A percentile compares a stretch with the other conserved stretches of the same genome.
phyloP scores from a whole-genome alignment of 2,797 vertebrate species.

The Microctenopoma lineatum region DNA sequence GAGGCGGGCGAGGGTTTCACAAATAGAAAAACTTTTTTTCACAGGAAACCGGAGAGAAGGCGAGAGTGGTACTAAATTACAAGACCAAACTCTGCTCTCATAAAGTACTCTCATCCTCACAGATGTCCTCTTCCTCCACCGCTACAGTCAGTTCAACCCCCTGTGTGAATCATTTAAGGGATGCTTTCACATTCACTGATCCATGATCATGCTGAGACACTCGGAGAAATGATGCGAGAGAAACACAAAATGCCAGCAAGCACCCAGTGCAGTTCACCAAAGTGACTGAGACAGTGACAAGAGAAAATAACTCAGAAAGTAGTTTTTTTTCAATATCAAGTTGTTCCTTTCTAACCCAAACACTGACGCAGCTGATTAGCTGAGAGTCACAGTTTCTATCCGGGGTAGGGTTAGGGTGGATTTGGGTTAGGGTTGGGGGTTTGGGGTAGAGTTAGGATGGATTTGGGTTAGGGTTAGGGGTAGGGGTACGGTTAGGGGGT shows the following conservation, averaged over 20 bases:
- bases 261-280: constrained; percentile 31
- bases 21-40: constrained; percentile 51
- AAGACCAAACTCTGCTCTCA: constrained; percentile 37
- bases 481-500: no score
- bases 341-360: not conserved
- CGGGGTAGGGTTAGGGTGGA: no score
- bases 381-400: no score
- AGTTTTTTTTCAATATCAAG: not conserved
- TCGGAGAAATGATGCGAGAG: constrained; percentile 49
- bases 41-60: constrained; percentile 11
- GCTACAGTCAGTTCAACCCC: constrained; percentile 53
- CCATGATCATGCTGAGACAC: constrained; percentile 44
- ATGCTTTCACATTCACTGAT: constrained; percentile 59
- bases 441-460: no score
- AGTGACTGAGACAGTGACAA: constrained; percentile 39
- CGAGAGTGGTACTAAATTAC: constrained; percentile 30
- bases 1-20: constrained; percentile 14
- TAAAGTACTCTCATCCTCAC: constrained; percentile 38
- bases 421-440: no score
- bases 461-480: no score
- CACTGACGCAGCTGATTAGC: not conserved
- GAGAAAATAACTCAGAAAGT: constrained; percentile 13
- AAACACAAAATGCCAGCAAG: constrained; percentile 46
- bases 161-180: constrained; percentile 53
- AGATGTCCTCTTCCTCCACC: constrained; percentile 35